Evolutionary conservation across 1,140 invertebrate genomes (phyloP), one percentile per base, ranked within the genome.

Genomic region (Bombus superbus): DNA sequence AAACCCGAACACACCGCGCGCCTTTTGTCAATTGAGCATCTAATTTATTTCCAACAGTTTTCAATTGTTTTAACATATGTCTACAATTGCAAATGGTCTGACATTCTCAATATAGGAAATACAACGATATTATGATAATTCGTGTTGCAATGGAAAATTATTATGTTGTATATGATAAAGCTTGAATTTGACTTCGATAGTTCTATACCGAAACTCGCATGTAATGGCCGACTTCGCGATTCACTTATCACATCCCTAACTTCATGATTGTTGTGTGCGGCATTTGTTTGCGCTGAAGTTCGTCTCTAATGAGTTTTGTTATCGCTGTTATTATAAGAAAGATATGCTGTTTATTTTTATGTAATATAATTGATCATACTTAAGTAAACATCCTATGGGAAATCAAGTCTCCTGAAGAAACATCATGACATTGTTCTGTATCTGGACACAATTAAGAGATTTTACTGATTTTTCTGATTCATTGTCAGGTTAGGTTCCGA

Each of bases 281-380:
- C 94, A 94, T 95, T 95, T 95, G 95, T 95, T 95, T 95, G 93
- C 94, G 91, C 93, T 95, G 95, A 95, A 95, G 94, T 95, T 94
- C 86, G 94, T 93, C 93, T 92, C 92, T 87, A 91, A 91, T 92
- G 87, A 84, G 59, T 79, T 90, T 87, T 85, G 89, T 91, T 90
- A 73, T 90, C 82, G 72, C 62, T 64, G 62, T 81, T 89, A 80
- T 68, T 47, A 25, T 28, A 64, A 35, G 25, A 28, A 72, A 59
- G 15, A 69, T 35, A 9, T 69, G 78, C 53, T 42, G 72, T 75
- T 40, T 62, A 64, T 47, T 83, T 86, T 73, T 40, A 59, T 44
- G 47, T 8, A 81, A 81, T 40, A 76, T 59, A 72, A 87, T 72
- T 71, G 28, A 38, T 47, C 38, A 38, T 38, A 44, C 32, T 57